Evolutionary conservation across 2,113 vertebrate genomes (phyloP).

Genomic region (Stegastes partitus): DNA sequence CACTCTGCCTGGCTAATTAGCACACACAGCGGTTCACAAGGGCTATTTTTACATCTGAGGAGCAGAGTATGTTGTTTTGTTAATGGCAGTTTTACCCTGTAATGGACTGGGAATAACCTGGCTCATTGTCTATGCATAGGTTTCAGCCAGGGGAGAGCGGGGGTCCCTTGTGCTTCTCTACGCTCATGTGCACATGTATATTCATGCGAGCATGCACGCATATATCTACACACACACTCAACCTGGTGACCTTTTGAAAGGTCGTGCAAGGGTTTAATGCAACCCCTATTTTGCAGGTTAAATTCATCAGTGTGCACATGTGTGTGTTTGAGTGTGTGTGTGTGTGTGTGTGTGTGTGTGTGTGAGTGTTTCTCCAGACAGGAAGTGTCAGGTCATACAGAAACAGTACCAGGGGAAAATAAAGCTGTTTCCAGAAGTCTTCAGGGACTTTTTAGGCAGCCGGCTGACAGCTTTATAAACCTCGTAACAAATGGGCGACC

Average conservation of each 20-base stretch:
- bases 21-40: conserved; percentile 55
- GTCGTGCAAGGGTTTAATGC: conserved; percentile 54
- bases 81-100: conserved; percentile 74
- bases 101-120: conserved; percentile 72
- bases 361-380: conserved; percentile 51
- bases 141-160: conserved; percentile 44
- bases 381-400: conserved; percentile 74
- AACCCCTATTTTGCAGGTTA: conserved; percentile 58
- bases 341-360: conserved; percentile 20
- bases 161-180: conserved; percentile 33
- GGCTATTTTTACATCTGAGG: conserved; percentile 79
- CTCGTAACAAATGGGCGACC: conserved; percentile 74
- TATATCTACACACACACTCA: not conserved
- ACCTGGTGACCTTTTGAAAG: conserved; percentile 55
- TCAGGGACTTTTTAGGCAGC: conserved; percentile 74
- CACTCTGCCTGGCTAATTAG: conserved; percentile 74
- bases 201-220: conserved; percentile 36
- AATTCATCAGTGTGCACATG: conserved; percentile 56
- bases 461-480: conserved; percentile 80
- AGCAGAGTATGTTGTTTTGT: conserved; percentile 66
- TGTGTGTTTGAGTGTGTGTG: conserved; percentile 20
- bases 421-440: conserved; percentile 69
- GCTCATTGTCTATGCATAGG: conserved; percentile 74
- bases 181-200: conserved; percentile 39
- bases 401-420: conserved; percentile 64